Evolutionary conservation across 2,888 invertebrate species (phyloP).

Genomic region (Cerastis leucographa): DNA sequence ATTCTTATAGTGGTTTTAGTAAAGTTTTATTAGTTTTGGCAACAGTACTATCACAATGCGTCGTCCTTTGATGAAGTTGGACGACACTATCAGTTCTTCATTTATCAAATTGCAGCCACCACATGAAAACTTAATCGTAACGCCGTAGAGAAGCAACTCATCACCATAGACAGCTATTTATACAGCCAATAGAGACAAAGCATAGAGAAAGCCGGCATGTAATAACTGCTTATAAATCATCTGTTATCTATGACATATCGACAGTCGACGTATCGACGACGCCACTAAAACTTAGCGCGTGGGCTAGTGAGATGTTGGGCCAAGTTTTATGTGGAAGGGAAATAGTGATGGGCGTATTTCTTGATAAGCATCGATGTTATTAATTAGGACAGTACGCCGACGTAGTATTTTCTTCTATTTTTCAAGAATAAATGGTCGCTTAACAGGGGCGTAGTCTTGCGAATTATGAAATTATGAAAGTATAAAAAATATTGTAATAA

Average conservation of each 20-base stretch:
- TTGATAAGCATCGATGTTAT: constrained; percentile 36
- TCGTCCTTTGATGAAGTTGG: not conserved
- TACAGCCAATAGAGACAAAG: constrained; percentile 61
- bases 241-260: constrained; percentile 61
- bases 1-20: not conserved
- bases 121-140: constrained; percentile 46
- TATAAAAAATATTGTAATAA: not conserved
- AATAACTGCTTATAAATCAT: constrained; percentile 63
- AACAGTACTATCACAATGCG: not conserved
- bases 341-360: constrained; percentile 20
- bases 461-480: not conserved
- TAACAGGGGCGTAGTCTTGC: not conserved
- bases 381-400: constrained; percentile 11
- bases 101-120: not conserved
- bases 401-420: constrained; percentile 4
- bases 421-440: not conserved
- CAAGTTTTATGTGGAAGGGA: constrained; percentile 18
- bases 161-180: constrained; percentile 58
- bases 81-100: not conserved
- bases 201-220: constrained; percentile 60
- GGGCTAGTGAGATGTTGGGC: constrained; percentile 60
- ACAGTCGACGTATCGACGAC: constrained; percentile 52
- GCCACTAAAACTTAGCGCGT: constrained; percentile 58
- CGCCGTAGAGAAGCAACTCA: constrained; percentile 38
- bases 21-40: not conserved